Evolutionary conservation across 2,888 invertebrate genomes (phyloP), one percentile per base, ranked within the genome.

Genomic region (Abrostola triplasia): DNA sequence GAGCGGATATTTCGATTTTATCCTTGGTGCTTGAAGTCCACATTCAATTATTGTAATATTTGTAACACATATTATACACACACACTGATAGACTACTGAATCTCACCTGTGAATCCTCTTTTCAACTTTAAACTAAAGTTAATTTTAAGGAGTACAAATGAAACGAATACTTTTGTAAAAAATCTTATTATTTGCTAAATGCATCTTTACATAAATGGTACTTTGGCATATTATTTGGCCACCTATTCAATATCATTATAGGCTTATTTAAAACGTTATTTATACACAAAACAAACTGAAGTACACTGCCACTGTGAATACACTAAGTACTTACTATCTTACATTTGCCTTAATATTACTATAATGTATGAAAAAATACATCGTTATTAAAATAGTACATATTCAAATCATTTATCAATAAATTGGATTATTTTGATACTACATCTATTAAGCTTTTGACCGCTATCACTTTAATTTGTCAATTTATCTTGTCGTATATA

Each of bases 161-260:
- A 12, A 13, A 8, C 8, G 13, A 5, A 42, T 42, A 9, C 13
- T 66, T 69, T 67, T 70, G 58, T 76, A 76, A 7, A 65, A 76
- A 47, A 77, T 62, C 70, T 67, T 79, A 79, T 77, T 24, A 74
- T 72, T 72, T 71, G 70, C 77, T 73, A 80, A 81, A 82, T 80
- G 80, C 80, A 73, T 48, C 71, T 76, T 79, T 62, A 72, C 52
- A 71, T 67, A 64, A 65, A 73, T 69, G 64, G 54, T 70, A 73
- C 68, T 78, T 79, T 66, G 63, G 65, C 56, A 65, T 58, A 73
- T 36, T 58, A 64, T 53, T 76, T 70, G 64, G 61, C 67, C 69
- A 57, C 8, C 63, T 59, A 58, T 11, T 50, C n/a, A 5, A 56
- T 59, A 51, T 50, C n/a, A 5, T 56, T 59, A 51, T 53, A 35